phyloP scores from a whole-genome alignment of 2,888 invertebrate species.

The Drosophila merina region DNA sequence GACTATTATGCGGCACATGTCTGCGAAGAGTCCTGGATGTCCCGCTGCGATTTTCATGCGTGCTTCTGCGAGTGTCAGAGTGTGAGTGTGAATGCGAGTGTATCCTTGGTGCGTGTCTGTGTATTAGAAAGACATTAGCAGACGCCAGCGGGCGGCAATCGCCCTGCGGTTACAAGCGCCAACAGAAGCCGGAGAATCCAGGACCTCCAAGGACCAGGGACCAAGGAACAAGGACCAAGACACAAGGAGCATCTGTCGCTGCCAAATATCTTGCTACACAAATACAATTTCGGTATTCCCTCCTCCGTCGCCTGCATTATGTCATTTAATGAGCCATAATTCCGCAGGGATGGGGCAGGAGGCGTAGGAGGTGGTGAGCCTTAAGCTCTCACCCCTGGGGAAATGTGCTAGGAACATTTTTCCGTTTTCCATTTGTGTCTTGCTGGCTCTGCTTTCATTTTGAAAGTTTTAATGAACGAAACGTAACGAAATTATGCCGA shows the following conservation, averaged over 20 bases:
- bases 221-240: slow-evolving; percentile 24
- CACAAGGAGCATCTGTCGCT: slow-evolving; percentile 34
- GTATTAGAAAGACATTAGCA: slow-evolving; percentile 73
- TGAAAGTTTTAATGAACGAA: slow-evolving; percentile 71
- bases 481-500: slow-evolving; percentile 70
- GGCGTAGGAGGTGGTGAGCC: not conserved
- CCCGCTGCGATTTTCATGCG: slow-evolving; percentile 28
- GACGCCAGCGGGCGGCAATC: slow-evolving; percentile 43
- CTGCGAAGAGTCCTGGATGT: slow-evolving; percentile 34
- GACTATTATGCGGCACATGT: slow-evolving; percentile 70
- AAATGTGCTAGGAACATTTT: slow-evolving; percentile 41
- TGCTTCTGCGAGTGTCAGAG: not conserved
- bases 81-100: slow-evolving; percentile 12
- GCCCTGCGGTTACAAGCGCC: slow-evolving; percentile 53
- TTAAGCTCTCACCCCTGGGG: slow-evolving; percentile 43
- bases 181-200: slow-evolving; percentile 8
- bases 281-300: slow-evolving; percentile 44
- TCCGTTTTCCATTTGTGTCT: slow-evolving; percentile 38
- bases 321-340: slow-evolving; percentile 76
- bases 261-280: slow-evolving; percentile 22
- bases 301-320: slow-evolving; percentile 54
- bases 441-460: slow-evolving; percentile 48
- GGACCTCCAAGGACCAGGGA: slow-evolving; percentile 4
- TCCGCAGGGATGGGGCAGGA: slow-evolving; percentile 56
- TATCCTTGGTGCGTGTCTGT: slow-evolving; percentile 56